These are phyloP conservation scores for Ophion ellenae DNA, from an alignment of 2,888 invertebrate genomes.

Conservation along the genomic window DNA sequence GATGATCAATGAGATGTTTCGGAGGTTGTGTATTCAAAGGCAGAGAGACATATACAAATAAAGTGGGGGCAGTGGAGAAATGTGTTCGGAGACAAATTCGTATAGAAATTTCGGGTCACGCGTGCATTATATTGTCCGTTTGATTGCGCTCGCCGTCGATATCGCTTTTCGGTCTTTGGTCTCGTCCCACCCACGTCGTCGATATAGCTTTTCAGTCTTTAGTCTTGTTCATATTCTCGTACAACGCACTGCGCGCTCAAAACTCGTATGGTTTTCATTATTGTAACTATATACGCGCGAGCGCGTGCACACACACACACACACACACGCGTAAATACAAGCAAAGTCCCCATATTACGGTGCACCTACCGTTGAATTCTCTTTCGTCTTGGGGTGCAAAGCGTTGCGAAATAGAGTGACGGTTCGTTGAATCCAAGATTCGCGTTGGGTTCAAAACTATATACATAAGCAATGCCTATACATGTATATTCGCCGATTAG, in stretches of 20 bases:
- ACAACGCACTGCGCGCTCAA: too few species aligned
- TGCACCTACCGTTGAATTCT: constrained; percentile 36
- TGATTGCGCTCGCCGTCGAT: not conserved
- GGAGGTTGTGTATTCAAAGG: not conserved
- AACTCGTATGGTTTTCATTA: too few species aligned
- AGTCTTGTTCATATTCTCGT: too few species aligned
- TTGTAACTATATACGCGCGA: too few species aligned
- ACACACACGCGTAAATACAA: too few species aligned
- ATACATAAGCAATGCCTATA: constrained; percentile 9
- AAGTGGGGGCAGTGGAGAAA: not conserved
- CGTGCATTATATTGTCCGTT: constrained; percentile 9
- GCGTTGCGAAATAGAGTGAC: constrained; percentile 69
- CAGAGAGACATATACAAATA: not conserved
- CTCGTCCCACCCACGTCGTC: too few species aligned
- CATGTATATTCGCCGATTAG: constrained; percentile 50
- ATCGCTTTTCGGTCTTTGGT: too few species aligned
- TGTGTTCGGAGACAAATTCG: constrained; percentile 24
- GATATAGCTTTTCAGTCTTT: too few species aligned
- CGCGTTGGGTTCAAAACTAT: constrained; percentile 17
- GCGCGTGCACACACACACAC: too few species aligned
- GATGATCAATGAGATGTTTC: constrained; percentile 6
- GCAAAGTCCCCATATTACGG: not conserved
- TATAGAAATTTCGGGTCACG: constrained; percentile 21
- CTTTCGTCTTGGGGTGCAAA: constrained; percentile 59
- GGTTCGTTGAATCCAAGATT: constrained; percentile 55